Percentiles rank a stretch among this genome's conserved stretches.
Evolutionary conservation across 2,888 invertebrate species (phyloP).

Genomic region (Ennomos fuscantarius): DNA sequence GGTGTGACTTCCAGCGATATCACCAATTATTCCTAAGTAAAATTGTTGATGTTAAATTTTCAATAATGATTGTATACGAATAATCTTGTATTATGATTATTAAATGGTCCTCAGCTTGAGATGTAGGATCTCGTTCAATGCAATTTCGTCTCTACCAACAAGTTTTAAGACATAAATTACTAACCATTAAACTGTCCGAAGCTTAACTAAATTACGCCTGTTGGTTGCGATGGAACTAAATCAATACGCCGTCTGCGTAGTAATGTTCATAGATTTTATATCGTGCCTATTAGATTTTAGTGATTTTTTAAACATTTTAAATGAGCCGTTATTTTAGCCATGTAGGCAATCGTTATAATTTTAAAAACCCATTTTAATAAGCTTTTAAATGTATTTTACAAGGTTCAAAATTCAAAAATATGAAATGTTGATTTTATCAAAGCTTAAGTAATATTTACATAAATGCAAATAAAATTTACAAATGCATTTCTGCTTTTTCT

Average conservation of each 20-base stretch:
- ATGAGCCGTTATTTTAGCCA: constrained; percentile 47
- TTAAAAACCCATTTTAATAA: constrained; percentile 48
- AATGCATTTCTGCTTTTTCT: constrained; percentile 4
- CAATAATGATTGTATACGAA: neutral
- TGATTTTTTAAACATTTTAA: constrained; percentile 68
- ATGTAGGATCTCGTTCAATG: neutral
- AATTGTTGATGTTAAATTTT: neutral
- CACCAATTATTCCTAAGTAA: neutral
- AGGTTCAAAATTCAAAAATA: constrained; percentile 36
- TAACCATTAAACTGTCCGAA: no score
- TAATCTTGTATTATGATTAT: constrained; percentile 17
- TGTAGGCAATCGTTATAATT: constrained; percentile 40
- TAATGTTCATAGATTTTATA: constrained; percentile 60
- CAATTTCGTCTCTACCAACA: no score
- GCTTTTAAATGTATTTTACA: constrained; percentile 38
- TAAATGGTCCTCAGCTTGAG: constrained; percentile 1
- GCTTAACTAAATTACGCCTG: no score
- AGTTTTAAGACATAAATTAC: no score
- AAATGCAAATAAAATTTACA: constrained; percentile 41
- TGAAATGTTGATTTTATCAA: constrained; percentile 67
- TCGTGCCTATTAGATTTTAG: constrained; percentile 58
- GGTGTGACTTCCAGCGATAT: neutral
- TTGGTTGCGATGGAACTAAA: no score
- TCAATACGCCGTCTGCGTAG: constrained; percentile 62
- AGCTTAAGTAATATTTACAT: constrained; percentile 62